Conservation (phyloP, 2,888 invertebrate genomes). For the Ochlodes sylvanus region DNA sequence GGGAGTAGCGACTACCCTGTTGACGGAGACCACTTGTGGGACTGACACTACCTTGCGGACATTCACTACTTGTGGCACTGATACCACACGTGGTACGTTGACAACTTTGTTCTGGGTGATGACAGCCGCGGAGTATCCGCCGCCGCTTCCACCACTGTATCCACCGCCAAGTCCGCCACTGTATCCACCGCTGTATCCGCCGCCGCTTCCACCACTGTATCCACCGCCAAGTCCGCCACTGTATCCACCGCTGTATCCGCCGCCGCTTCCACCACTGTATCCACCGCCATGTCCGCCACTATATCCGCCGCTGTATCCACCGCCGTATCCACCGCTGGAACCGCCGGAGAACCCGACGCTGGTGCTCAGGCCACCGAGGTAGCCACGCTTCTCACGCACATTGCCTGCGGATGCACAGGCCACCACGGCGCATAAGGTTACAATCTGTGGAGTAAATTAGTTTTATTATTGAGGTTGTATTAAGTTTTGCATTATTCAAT, state of each 20-base stretch:
- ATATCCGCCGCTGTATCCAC: constrained; percentile 35
- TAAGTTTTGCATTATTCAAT: background rate
- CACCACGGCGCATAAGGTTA: constrained; percentile 39
- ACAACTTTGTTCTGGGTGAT: constrained; percentile 60
- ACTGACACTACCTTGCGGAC: constrained; percentile 61
- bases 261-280: constrained; percentile 38
- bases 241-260: constrained; percentile 26
- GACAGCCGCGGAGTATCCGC: constrained; percentile 44
- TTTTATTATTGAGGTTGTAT: background rate
- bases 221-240: constrained; percentile 38
- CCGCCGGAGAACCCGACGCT: constrained; percentile 38
- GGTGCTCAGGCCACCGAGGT: constrained; percentile 39
- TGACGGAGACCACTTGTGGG: constrained; percentile 64
- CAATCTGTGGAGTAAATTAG: constrained; percentile 36
- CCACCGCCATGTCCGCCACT: no score
- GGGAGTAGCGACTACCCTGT: constrained; percentile 59
- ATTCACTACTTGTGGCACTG: constrained; percentile 56
- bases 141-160: constrained; percentile 12
- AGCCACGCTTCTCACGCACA: constrained; percentile 44
- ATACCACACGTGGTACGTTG: constrained; percentile 53
- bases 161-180: no score
- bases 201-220: constrained; percentile 23
- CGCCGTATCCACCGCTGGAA: constrained; percentile 22
- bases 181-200: constrained; percentile 21
- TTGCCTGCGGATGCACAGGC: constrained; percentile 39